Conservation (phyloP, 2,113 vertebrate genomes). For the Parus major region DNA sequence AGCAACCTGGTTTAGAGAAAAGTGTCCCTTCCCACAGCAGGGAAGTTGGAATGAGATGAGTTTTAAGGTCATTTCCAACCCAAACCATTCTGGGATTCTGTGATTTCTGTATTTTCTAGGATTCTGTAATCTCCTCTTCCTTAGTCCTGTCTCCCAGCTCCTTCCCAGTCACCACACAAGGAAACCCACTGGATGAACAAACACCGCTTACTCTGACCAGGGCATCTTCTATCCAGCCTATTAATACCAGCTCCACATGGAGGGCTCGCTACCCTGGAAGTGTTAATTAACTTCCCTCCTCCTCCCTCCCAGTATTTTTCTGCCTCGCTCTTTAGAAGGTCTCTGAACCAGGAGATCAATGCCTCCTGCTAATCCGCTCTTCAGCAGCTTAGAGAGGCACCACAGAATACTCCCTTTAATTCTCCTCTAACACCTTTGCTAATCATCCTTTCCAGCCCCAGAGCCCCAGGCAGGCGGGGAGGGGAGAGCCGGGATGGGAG, state of each 20-base stretch:
- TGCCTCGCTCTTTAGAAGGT: constrained; percentile 30
- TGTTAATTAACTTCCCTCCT: constrained; percentile 41
- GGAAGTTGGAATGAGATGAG: not conserved
- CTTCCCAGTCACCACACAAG: accelerated
- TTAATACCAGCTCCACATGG: not conserved
- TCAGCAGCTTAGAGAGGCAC: constrained; percentile 59
- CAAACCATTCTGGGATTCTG: not conserved
- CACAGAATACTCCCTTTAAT: constrained; percentile 37
- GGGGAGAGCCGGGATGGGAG: not conserved
- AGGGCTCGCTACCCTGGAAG: constrained; percentile 26
- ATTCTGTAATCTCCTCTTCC: not conserved
- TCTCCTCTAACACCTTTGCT: constrained; percentile 36
- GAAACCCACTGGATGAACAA: not conserved
- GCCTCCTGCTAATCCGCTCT: constrained; percentile 58
- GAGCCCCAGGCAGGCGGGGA: not conserved
- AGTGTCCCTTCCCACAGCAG: not conserved
- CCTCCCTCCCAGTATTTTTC: constrained; percentile 50
- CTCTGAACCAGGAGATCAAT: constrained; percentile 56
- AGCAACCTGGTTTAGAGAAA: not conserved
- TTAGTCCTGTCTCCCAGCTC: not conserved
- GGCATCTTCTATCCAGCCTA: not conserved
- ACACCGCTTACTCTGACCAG: not conserved
- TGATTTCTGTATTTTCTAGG: not conserved
- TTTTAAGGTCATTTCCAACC: not conserved
- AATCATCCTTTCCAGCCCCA: constrained; percentile 13